Conservation (phyloP, 2,797 vertebrate genomes). For the Dryobates pubescens region DNA sequence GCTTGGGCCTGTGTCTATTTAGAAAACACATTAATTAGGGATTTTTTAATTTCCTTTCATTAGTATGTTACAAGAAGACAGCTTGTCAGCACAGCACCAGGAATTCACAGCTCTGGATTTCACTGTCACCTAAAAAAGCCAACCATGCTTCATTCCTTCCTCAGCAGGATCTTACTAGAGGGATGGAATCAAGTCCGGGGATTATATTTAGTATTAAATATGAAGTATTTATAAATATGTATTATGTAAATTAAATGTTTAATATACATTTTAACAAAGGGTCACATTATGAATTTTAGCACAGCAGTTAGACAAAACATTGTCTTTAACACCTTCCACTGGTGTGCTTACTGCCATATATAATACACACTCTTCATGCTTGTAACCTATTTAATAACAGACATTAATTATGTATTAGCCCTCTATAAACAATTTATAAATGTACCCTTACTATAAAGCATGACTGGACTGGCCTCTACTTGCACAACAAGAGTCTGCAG, state of each 20-base stretch:
- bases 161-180: not conserved
- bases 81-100: not conserved
- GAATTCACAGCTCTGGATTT: not conserved
- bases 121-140: not conserved
- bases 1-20: not conserved
- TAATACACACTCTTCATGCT: constrained; percentile 1
- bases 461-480: not conserved
- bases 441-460: constrained; percentile 5
- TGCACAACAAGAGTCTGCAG: not conserved
- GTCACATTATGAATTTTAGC: constrained; percentile 3
- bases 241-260: constrained; percentile 7
- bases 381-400: constrained; percentile 56
- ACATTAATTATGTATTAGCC: constrained; percentile 53
- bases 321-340: constrained; percentile 32
- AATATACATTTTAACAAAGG: constrained; percentile 30
- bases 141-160: not conserved
- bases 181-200: not conserved
- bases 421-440: constrained; percentile 62
- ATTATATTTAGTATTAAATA: not conserved
- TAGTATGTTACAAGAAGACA: not conserved
- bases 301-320: constrained; percentile 28
- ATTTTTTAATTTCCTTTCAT: not conserved
- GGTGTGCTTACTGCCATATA: not conserved
- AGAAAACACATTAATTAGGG: not conserved
- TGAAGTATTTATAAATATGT: constrained; percentile 34